These are phyloP conservation scores for Stegana nigrithorax DNA, from an alignment of 2,888 invertebrate genomes.

Conservation along the genomic window DNA sequence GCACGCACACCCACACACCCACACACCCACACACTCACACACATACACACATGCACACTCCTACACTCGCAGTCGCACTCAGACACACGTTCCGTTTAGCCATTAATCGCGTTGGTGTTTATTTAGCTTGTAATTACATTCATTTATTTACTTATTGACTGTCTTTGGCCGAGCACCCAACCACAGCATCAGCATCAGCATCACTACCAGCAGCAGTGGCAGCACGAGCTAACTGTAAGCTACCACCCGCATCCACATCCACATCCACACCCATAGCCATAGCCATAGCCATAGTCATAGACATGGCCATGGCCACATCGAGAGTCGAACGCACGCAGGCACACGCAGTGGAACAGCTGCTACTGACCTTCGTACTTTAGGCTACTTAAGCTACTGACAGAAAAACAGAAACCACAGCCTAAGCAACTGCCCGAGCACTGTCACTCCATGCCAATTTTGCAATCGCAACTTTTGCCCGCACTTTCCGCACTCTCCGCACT, in stretches of 20 bases:
- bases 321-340: too few species aligned
- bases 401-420: background rate
- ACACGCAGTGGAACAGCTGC: background rate
- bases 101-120: conserved; percentile 63
- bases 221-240: background rate
- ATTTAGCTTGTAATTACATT: conserved; percentile 65
- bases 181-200: too few species aligned
- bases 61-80: too few species aligned
- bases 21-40: too few species aligned
- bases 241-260: too few species aligned
- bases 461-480: too few species aligned
- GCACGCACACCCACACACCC: too few species aligned
- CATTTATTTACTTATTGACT: conserved; percentile 67
- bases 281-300: background rate
- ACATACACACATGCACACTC: too few species aligned
- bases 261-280: background rate
- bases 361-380: background rate
- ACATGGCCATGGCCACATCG: too few species aligned
- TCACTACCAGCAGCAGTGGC: too few species aligned
- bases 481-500: too few species aligned
- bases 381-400: background rate
- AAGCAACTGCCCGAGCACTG: conserved; percentile 12
- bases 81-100: conserved; percentile 22
- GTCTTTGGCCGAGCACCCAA: conserved; percentile 38
- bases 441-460: too few species aligned